Evolutionary conservation across 2,113 vertebrate species (phyloP).

Genomic region (Vombatus ursinus): DNA sequence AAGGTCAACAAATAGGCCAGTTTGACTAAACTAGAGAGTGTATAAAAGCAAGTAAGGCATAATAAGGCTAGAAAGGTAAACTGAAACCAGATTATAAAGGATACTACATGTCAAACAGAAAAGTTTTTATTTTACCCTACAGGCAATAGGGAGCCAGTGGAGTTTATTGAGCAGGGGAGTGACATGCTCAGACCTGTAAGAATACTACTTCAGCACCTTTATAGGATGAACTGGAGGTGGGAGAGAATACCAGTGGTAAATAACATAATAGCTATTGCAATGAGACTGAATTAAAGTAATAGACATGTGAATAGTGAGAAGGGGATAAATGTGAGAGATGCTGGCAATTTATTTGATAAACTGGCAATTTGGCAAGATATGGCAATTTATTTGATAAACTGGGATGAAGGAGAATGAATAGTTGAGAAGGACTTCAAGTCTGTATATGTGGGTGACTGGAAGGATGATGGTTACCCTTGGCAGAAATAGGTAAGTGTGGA

Average conservation of each 20-base stretch:
- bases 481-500: neutral
- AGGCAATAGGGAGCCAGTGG: neutral
- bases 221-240: neutral
- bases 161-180: neutral
- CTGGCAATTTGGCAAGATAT: too few species aligned
- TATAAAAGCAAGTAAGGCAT: neutral
- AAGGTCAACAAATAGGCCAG: neutral
- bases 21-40: neutral
- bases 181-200: neutral
- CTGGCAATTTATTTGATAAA: neutral
- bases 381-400: neutral
- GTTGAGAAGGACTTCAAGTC: neutral
- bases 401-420: neutral
- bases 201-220: neutral
- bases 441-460: neutral
- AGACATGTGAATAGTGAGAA: neutral
- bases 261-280: neutral
- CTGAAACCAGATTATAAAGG: neutral
- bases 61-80: neutral
- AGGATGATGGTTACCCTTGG: neutral
- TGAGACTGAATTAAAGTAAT: neutral
- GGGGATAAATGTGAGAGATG: neutral
- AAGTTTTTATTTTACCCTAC: neutral
- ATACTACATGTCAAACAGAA: neutral
- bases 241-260: neutral